phyloP scores from a whole-genome alignment of 1,140 invertebrate species.

The Zaprionus camerounensis region DNA sequence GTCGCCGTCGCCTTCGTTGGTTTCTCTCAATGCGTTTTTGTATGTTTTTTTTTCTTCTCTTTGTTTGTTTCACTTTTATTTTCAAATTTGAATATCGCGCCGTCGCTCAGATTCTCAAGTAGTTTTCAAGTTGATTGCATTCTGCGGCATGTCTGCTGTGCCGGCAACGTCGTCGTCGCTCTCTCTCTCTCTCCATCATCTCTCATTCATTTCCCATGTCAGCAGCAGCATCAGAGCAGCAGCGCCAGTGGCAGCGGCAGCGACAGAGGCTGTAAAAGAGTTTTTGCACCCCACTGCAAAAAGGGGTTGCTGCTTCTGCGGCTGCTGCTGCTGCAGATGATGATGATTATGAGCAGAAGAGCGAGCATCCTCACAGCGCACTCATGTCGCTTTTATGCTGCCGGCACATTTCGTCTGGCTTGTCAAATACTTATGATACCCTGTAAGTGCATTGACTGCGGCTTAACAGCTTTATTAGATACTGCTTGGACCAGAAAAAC shows the following conservation, averaged over 20 bases:
- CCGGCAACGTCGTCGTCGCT: conserved; percentile 42
- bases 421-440: conserved; percentile 28
- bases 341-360: conserved; percentile 39
- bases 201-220: conserved; percentile 71
- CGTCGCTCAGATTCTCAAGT: conserved; percentile 69
- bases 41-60: conserved; percentile 38
- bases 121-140: conserved; percentile 79
- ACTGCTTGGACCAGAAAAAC: not conserved
- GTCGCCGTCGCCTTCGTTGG: conserved; percentile 10
- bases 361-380: conserved; percentile 20
- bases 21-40: conserved; percentile 42
- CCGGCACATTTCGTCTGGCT: conserved; percentile 35
- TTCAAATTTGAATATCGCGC: conserved; percentile 73
- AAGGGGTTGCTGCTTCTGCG: conserved; percentile 39
- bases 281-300: conserved; percentile 53
- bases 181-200: conserved; percentile 16
- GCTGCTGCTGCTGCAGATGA: conserved; percentile 34
- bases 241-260: conserved; percentile 29
- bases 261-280: conserved; percentile 40
- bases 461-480: not conserved
- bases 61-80: conserved; percentile 72
- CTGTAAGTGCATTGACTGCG: not conserved
- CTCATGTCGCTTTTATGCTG: conserved; percentile 25
- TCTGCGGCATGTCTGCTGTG: conserved; percentile 53
- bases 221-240: conserved; percentile 18